Evolutionary conservation across 2,888 invertebrate species (phyloP).

Genomic region (Aporophyla nigra): DNA sequence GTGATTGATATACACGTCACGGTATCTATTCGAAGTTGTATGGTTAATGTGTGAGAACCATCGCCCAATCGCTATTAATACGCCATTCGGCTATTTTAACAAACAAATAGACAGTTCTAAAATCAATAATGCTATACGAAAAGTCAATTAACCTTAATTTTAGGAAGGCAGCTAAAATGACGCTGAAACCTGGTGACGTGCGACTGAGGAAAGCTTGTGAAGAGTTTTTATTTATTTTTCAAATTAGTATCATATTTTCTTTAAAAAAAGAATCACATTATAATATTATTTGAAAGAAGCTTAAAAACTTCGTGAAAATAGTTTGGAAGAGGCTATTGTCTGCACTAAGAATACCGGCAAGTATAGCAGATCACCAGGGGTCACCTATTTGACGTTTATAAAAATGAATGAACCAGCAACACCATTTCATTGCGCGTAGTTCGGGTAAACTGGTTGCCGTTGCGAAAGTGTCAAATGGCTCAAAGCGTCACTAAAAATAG

Average conservation of each 20-base stretch:
- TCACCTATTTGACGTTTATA: not conserved
- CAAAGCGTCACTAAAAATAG: slow-evolving; percentile 67
- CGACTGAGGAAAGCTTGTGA: not conserved
- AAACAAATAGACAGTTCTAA: slow-evolving; percentile 74
- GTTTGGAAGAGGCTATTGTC: not conserved
- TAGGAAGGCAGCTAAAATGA: slow-evolving; percentile 75
- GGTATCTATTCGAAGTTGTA: slow-evolving; percentile 20
- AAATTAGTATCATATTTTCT: not conserved
- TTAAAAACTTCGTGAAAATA: not conserved
- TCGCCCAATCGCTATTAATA: slow-evolving; percentile 63
- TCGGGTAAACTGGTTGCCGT: slow-evolving; percentile 31
- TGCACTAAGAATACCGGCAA: not conserved
- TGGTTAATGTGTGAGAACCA: slow-evolving; percentile 65
- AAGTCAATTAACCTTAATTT: slow-evolving; percentile 85
- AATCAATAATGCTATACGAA: slow-evolving; percentile 78
- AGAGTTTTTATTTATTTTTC: not conserved
- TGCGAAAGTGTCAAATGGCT: slow-evolving; percentile 55
- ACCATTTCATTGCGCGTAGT: not conserved
- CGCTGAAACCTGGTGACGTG: slow-evolving; percentile 51
- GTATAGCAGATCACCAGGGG: not conserved
- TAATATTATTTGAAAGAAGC: not conserved
- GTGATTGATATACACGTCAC: slow-evolving; percentile 46
- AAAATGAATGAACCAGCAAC: not conserved
- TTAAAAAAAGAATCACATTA: not conserved
- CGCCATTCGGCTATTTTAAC: slow-evolving; percentile 68